Evolutionary conservation across 2,888 invertebrate species (phyloP), one percentile per base, ranked within the genome.

Genomic region (Halictus ligatus): DNA sequence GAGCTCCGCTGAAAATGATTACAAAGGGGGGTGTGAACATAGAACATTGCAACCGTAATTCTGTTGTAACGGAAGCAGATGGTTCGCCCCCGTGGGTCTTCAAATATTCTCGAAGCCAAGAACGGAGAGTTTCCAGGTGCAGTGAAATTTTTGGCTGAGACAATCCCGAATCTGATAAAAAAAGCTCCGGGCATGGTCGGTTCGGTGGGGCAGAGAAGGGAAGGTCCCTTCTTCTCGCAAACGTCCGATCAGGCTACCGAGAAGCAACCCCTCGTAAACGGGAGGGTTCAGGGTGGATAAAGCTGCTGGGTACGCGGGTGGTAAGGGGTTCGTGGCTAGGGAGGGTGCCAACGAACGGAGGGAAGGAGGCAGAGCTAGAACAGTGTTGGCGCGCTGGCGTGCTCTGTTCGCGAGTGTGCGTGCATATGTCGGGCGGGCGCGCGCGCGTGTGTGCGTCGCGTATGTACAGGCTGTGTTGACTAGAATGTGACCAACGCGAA

Each of bases 221-320:
- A 86, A 78, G 72, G 75, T 84, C 83, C 72, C 81, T 89, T 80
- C 75, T 86, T 85, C 80, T 88, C 75, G 82, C 85, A 81, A 80
- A 78, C 83, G 86, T 81, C 84, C 89, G 86, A 88, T 86, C 88
- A 73, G 86, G 77, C 85, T 81, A 82, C 76, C 85, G 84, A 88
- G 85, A 86, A 84, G 84, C 88, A 91, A 91, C 89, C 90, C 89
- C 88, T 90, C 84, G 84, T 77, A 78, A 58, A 81, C 83, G 77
- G 84, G 87, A 91, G 91, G 88, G 90, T 89, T 91, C 90, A 84
- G 90, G 87, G 86, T 86, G 90, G 91, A 89, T 91, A 87, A 91
- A 90, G 89, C 89, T 87, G 88, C 83, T 88, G 90, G 89, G 86
- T 89, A 89, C 89, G 90, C 80, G 88, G 85, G 88, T 84, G 87